Evolutionary conservation across 2,113 vertebrate genomes (phyloP).

Genomic region (Ovis aries): DNA sequence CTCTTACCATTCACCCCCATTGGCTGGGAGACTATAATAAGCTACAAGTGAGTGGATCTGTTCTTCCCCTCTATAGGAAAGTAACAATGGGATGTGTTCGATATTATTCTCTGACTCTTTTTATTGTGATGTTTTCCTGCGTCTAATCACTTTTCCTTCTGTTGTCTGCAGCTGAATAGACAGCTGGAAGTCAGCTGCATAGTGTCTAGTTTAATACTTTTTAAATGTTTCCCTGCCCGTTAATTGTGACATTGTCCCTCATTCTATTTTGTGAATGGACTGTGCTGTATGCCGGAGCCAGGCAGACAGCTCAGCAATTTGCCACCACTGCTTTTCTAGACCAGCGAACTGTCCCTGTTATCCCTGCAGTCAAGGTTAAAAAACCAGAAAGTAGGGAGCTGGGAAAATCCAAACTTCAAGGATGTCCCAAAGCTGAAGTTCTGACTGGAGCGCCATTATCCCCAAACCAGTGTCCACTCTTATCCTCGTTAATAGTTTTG

Average conservation of each 20-base stretch:
- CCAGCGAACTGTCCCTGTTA: neutral
- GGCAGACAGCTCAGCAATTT: conserved; percentile 48
- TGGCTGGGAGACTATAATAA: neutral
- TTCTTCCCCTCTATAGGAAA: neutral
- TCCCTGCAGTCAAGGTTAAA: conserved; percentile 51
- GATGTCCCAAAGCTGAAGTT: neutral
- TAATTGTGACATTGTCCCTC: neutral
- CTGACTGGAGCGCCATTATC: neutral
- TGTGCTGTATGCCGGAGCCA: neutral
- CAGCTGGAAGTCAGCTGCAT: conserved; percentile 63
- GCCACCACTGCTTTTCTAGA: neutral
- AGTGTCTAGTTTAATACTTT: conserved; percentile 39
- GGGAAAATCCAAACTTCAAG: neutral
- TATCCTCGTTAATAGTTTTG: conserved; percentile 50
- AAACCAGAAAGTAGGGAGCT: neutral
- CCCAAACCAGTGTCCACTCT: conserved; percentile 41
- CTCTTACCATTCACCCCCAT: neutral
- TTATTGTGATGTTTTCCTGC: conserved; percentile 10
- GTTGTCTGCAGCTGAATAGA: conserved; percentile 6
- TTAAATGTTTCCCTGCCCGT: conserved; percentile 27
- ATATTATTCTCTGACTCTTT: conserved; percentile 36
- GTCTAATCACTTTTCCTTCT: conserved; percentile 44
- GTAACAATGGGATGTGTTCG: neutral
- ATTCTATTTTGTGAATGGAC: neutral
- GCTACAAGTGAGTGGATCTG: neutral